Evolutionary conservation across 2,888 invertebrate genomes (phyloP), one percentile per base, ranked within the genome.

Genomic region (Dinocampus coccinellae): DNA sequence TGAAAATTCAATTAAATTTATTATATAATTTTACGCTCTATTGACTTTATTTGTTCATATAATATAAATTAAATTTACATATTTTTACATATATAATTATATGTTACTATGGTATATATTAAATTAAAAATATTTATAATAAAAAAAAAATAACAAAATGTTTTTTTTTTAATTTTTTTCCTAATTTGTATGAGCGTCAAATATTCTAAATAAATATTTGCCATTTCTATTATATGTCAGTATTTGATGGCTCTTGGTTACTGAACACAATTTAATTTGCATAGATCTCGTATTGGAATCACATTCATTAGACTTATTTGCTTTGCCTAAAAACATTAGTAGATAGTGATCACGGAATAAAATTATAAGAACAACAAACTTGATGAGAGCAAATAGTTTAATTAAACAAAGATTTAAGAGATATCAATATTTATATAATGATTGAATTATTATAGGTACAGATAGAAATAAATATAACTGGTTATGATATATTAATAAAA

Each of bases 1-100:
- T 71, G 42, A 66, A 69, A 33, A 52, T 16, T 68, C 70, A 61
- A 70, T 61, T 52, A 1, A 47, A 4, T 47, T 26, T 42, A 42
- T 63, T 63, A 63, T 63, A 16, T 47, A 47, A 39, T 61, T 61
- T 61, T 47, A 63, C n/a, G 16, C 20, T 47, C 29, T 4, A 42
- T 42, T 42, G 2, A 10, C 26, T 11, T 29, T 7, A 63, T 26
- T 22, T 36, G 9, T 61, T 47, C 16, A 47, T 26, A n/a, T n/a
- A 63, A 47, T 63, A 22, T 36, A 36, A 2, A 33, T 47, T 26
- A 26, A 63, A 63, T 47, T 47, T 63, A 13, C 47, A 63, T 63
- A 13, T 3, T 39, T 61, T 39, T 24, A 34, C 39, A 13, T 61
- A 61, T 24, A 0, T 61, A n/a, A 39, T 24, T 61, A 10, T 13